These are phyloP conservation scores for Ceryle rudis DNA, from an alignment of 2,797 vertebrate genomes.

Conservation along the genomic window DNA sequence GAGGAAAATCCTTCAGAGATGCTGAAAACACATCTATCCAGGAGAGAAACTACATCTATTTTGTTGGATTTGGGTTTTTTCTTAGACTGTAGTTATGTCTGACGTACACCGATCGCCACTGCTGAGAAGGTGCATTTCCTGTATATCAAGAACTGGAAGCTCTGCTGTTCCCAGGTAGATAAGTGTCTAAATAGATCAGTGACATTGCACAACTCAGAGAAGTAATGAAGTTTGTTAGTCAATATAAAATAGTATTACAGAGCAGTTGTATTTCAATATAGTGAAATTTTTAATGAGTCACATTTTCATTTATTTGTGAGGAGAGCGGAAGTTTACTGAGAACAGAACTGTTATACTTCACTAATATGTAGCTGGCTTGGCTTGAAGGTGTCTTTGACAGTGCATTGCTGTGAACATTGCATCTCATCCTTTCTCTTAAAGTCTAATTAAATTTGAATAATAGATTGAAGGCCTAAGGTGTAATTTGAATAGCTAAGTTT, in stretches of 20 bases:
- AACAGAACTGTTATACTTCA: rapidly evolving
- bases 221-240: background rate
- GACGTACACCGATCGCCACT: rapidly evolving
- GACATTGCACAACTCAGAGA: background rate
- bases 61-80: background rate
- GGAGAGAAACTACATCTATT: background rate
- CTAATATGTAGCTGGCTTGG: background rate
- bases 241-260: background rate
- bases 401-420: background rate
- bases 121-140: background rate
- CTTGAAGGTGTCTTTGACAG: background rate
- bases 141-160: background rate
- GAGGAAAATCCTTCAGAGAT: background rate
- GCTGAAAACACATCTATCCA: background rate
- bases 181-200: background rate
- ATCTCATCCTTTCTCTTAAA: background rate
- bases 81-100: background rate
- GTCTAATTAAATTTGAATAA: background rate
- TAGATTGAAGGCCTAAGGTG: background rate
- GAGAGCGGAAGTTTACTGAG: background rate
- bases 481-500: background rate
- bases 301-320: background rate
- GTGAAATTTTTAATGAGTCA: background rate
- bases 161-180: background rate
- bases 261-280: background rate